Evolutionary conservation across 2,888 invertebrate genomes (phyloP).

Genomic region (Cerceris rybyensis): DNA sequence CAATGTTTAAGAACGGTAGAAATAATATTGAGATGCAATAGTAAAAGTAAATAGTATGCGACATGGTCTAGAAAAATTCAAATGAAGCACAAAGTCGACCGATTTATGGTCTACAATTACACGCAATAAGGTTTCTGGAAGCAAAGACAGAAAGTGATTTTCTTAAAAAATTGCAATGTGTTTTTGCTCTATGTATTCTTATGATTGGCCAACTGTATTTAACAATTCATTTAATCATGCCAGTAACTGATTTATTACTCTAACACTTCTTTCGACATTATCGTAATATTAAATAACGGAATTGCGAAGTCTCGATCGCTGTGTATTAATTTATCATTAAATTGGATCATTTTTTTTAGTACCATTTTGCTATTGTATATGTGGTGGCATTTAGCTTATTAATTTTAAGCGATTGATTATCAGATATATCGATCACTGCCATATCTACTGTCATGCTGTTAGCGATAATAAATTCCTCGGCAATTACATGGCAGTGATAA

Average conservation of each 20-base stretch:
- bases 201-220: no score
- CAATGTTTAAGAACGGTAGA: conserved; percentile 26
- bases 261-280: background rate
- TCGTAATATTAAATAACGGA: conserved; percentile 7
- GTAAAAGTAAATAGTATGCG: background rate
- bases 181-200: conserved; percentile 18
- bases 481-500: conserved; percentile 40
- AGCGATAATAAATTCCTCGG: conserved; percentile 40
- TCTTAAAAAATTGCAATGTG: conserved; percentile 16
- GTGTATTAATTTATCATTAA: conserved; percentile 44
- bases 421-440: conserved; percentile 58
- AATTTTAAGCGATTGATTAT: conserved; percentile 36
- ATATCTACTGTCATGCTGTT: conserved; percentile 48
- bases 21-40: conserved; percentile 36
- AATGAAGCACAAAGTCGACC: conserved; percentile 30
- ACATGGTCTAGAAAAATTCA: conserved; percentile 12
- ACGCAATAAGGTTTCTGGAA: conserved; percentile 9
- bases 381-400: conserved; percentile 26
- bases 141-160: background rate
- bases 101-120: conserved; percentile 19
- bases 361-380: background rate
- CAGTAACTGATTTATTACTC: background rate
- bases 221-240: background rate
- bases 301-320: conserved; percentile 3
- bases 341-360: conserved; percentile 20